These are phyloP conservation scores for Chiloscyllium plagiosum DNA, from an alignment of 2,113 vertebrate species.

Conservation along the genomic window DNA sequence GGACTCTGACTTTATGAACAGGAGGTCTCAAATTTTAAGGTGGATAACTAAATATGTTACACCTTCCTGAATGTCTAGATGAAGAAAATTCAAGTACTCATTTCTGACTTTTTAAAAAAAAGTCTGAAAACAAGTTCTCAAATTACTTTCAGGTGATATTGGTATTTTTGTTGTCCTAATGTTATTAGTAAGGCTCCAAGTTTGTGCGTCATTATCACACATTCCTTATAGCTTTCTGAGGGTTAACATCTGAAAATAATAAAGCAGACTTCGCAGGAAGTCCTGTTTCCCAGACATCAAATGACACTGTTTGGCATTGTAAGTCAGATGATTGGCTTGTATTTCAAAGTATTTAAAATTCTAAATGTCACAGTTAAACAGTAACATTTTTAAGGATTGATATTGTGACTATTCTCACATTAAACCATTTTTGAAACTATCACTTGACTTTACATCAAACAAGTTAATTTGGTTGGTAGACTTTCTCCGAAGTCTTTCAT, in stretches of 20 bases:
- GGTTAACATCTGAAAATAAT: neutral
- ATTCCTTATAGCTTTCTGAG: neutral
- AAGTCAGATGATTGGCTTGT: neutral
- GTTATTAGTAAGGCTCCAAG: neutral
- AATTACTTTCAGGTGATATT: neutral
- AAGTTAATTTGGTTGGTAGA: neutral
- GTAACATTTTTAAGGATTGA: neutral
- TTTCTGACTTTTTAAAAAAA: neutral
- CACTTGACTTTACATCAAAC: neutral
- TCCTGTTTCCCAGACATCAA: neutral
- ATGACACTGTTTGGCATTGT: neutral
- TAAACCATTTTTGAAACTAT: neutral
- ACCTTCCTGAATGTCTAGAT: neutral
- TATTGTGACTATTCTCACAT: neutral
- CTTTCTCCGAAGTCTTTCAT: neutral
- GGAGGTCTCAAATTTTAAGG: neutral
- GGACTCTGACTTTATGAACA: neutral
- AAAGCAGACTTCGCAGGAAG: neutral
- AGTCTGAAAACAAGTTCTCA: neutral
- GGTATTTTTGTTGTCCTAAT: neutral
- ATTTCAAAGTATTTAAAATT: neutral
- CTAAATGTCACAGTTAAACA: neutral
- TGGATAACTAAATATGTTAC: neutral
- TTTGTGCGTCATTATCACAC: neutral
- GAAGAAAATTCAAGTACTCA: neutral